A percentile compares a stretch with the other conserved stretches of the same genome.
These are phyloP conservation scores for Mylabris sibirica DNA, from an alignment of 2,888 invertebrate genomes.

Conservation along the genomic window DNA sequence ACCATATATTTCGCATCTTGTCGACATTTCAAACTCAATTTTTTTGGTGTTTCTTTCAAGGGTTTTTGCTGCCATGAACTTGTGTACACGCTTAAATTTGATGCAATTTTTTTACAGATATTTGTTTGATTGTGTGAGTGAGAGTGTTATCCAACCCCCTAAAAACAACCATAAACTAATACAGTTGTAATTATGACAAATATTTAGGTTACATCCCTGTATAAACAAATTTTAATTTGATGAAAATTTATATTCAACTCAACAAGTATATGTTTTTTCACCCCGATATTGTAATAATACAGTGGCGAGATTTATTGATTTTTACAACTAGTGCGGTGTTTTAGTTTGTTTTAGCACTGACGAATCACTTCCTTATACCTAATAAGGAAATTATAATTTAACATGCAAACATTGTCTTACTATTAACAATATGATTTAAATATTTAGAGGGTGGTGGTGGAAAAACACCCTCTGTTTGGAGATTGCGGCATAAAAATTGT, in stretches of 20 bases:
- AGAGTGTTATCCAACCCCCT: neutral
- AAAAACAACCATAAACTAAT: neutral
- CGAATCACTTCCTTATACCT: neutral
- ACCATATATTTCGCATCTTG: constrained; percentile 21
- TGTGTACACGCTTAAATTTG: constrained; percentile 1
- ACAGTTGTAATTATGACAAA: neutral
- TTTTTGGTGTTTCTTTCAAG: constrained; percentile 18
- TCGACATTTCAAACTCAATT: constrained; percentile 27
- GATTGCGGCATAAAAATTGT: constrained; percentile 10
- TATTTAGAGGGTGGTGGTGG: neutral
- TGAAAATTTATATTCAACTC: neutral
- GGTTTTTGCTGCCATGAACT: constrained; percentile 23
- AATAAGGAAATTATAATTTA: neutral
- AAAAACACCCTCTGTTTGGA: neutral
- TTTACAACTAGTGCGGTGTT: neutral
- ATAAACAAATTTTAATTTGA: neutral
- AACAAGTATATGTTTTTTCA: neutral
- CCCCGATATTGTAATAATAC: neutral
- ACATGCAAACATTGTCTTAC: neutral
- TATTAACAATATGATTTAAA: constrained; percentile 2
- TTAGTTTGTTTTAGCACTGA: constrained; percentile 1
- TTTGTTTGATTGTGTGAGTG: neutral
- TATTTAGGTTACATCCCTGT: neutral
- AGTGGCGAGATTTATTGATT: neutral
- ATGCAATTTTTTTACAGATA: constrained; percentile 28